Base-by-base conservation (phyloP, 2,113 vertebrate species). In the Prionailurus bengalensis region DNA sequence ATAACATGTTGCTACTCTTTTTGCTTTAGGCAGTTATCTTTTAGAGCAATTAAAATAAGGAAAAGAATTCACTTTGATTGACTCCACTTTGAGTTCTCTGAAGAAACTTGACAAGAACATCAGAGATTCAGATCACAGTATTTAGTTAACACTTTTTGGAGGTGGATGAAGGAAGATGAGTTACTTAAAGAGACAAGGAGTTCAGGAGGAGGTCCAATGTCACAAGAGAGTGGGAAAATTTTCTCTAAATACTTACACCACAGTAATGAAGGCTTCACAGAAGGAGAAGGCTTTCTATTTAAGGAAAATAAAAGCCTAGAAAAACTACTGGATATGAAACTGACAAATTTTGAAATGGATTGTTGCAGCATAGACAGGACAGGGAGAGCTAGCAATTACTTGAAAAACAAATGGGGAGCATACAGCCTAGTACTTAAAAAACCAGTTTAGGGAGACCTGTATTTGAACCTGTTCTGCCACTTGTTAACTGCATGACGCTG, bases 1-100 rank as follows among this genome's bases (percentile, higher is more conserved):
- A 74, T 14, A 31, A 63, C 21, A 17, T 13, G 15, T 4, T 51
- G 31, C 15, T 17, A 42, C 39, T 76, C 9, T 31, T 66, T 89
- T 80, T 55, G 4, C 58, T 78, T 76, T 74, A 63, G 51, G 16
- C 31, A 63, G n/a, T 63, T 94, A 65, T 78, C 65, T 81, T 23
- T 83, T 53, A 95, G 4, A 79, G 21, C 36, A 61, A 93, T 87
- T 82, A 96, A 84, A 51, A 36, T 76, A n/a, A 86, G n/a, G 19
- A 42, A n/a, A 36, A 29, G 1, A 82, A 79, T 79, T 90, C 10
- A 88, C 66, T 42, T 91, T 66, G 25, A 68, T 55, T n/a, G 65
- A 74, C 63, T 78, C 4, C 9, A 74, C 39, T 74, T 79, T 73
- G 39, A 89, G 8, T 55, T 76, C 17, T 89, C 39, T 55, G 58